Percentiles rank a stretch among this genome's conserved stretches.
phyloP scores from a whole-genome alignment of 1,140 invertebrate genomes.

The Drosophila neocordata region DNA sequence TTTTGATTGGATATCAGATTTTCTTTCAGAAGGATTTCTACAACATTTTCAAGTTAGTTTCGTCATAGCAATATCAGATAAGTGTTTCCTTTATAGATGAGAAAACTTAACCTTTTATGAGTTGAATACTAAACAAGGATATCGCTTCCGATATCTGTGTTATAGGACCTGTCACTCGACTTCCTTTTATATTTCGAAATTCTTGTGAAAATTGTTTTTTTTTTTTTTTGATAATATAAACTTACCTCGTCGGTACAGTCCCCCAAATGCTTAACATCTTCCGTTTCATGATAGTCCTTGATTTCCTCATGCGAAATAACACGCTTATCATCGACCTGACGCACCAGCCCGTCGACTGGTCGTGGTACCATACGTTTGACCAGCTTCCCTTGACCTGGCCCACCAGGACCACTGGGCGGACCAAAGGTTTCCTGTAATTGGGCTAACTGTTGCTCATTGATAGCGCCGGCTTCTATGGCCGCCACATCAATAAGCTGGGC shows the following conservation, averaged over 20 bases:
- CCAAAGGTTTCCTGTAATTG: constrained; percentile 66
- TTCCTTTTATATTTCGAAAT: too few species aligned
- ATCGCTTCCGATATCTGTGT: too few species aligned
- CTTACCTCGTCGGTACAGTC: constrained; percentile 93
- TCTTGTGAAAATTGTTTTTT: too few species aligned
- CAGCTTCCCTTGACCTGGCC: constrained; percentile 47
- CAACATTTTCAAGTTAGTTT: too few species aligned
- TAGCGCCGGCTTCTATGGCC: constrained; percentile 56
- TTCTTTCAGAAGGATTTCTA: too few species aligned
- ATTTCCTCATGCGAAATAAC: constrained; percentile 92
- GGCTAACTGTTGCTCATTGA: constrained; percentile 62
- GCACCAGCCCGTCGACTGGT: constrained; percentile 88
- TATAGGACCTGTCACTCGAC: too few species aligned
- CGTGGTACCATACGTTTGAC: constrained; percentile 72
- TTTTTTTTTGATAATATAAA: constrained; percentile 35
- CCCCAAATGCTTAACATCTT: constrained; percentile 91
- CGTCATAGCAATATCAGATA: too few species aligned
- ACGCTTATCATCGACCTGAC: constrained; percentile 90
- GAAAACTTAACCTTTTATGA: too few species aligned
- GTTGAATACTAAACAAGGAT: too few species aligned
- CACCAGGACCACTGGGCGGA: constrained; percentile 26
- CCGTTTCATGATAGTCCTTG: constrained; percentile 91
- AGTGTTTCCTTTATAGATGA: too few species aligned
- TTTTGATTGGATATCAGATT: too few species aligned
- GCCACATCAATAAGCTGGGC: constrained; percentile 63